Percentiles rank a stretch among this genome's conserved stretches.
Conservation (phyloP, 2,888 invertebrate species). For the Rhodophaea formosa region DNA sequence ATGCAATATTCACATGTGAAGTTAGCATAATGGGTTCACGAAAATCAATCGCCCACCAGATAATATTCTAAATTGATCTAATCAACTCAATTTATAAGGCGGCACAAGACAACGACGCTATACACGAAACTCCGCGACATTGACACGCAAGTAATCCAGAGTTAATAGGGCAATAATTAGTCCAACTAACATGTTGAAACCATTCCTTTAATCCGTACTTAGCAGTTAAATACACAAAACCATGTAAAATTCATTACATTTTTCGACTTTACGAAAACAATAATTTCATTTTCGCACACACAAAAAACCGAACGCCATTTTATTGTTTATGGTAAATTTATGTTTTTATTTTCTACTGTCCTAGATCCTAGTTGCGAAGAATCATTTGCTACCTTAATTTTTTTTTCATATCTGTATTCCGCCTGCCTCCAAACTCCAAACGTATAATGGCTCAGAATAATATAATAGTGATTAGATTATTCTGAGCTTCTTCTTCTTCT, state of each 20-base stretch:
- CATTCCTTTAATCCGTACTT: conserved; percentile 37
- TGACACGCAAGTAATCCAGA: conserved; percentile 64
- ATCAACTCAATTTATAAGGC: conserved; percentile 66
- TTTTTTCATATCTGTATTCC: too few species aligned
- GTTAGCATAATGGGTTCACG: conserved; percentile 32
- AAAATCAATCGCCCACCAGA: conserved; percentile 39
- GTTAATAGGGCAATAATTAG: conserved; percentile 34
- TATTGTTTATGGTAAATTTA: conserved; percentile 74
- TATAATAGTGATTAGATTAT: too few species aligned
- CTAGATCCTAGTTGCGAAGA: too few species aligned
- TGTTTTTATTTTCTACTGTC: conserved; percentile 34
- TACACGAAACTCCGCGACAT: conserved; percentile 42
- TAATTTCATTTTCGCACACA: conserved; percentile 73
- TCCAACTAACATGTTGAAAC: conserved; percentile 35
- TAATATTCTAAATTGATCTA: conserved; percentile 53
- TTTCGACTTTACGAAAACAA: conserved; percentile 64
- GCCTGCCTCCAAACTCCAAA: too few species aligned
- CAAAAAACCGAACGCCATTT: conserved; percentile 81
- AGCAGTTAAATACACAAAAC: conserved; percentile 32
- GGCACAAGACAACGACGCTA: conserved; percentile 75
- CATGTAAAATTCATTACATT: conserved; percentile 40
- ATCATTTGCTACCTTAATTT: too few species aligned
- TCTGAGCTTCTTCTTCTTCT: too few species aligned
- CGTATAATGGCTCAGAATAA: too few species aligned
- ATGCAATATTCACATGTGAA: conserved; percentile 40